Percentiles rank a stretch among this genome's conserved stretches.
Conservation (phyloP, 1,140 invertebrate genomes). For the Galendromus occidentalis region DNA sequence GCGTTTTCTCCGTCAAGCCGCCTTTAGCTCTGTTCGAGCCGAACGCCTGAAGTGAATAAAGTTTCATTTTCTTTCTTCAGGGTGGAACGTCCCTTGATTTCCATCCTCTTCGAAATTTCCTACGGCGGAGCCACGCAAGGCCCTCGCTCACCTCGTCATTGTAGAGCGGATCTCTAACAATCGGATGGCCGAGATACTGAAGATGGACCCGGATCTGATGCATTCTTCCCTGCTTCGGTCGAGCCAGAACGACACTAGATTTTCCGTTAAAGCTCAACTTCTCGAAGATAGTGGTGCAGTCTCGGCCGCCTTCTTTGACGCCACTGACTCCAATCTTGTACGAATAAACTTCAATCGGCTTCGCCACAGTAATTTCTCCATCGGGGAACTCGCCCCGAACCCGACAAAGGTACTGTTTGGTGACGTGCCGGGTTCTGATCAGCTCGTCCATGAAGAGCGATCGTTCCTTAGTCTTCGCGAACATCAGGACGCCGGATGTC, state of each 20-base stretch:
- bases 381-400: constrained; percentile 91
- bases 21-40: constrained; percentile 75
- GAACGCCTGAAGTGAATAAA: constrained; percentile 31
- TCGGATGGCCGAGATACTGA: constrained; percentile 88
- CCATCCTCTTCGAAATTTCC: neutral
- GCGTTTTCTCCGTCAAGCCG: constrained; percentile 69
- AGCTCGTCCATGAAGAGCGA: constrained; percentile 80
- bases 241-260: constrained; percentile 76
- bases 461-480: constrained; percentile 75
- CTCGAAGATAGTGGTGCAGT: constrained; percentile 70
- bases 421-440: constrained; percentile 68
- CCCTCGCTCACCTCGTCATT: constrained; percentile 50
- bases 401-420: constrained; percentile 89
- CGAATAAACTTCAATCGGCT: constrained; percentile 80
- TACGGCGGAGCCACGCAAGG: neutral
- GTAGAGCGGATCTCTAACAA: constrained; percentile 89
- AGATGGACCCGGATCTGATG: constrained; percentile 98
- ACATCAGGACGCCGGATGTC: constrained; percentile 57
- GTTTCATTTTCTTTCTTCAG: neutral
- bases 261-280: constrained; percentile 59
- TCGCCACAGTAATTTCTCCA: constrained; percentile 54
- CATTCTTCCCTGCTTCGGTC: constrained; percentile 79
- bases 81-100: neutral
- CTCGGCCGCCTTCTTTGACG: constrained; percentile 62
- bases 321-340: constrained; percentile 89